Percentiles rank a stretch among this genome's conserved stretches.
Conservation (phyloP, 2,888 invertebrate genomes). For the Aphrophora alni region DNA sequence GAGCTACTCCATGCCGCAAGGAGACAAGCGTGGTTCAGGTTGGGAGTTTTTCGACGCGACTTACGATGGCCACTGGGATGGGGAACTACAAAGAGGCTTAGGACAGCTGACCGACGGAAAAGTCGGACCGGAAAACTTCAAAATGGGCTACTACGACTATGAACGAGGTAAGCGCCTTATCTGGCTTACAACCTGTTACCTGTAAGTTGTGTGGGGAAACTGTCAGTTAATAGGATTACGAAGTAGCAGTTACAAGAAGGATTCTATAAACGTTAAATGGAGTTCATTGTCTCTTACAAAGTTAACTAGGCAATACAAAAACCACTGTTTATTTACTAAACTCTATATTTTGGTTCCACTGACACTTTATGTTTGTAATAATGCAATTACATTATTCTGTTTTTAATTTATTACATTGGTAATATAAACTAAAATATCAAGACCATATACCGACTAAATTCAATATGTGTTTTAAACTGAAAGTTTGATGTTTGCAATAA, state of each 20-base stretch:
- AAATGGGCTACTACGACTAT: constrained; percentile 66
- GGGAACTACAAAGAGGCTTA: constrained; percentile 76
- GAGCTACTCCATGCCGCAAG: constrained; percentile 88
- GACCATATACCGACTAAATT: no score
- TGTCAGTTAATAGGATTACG: background rate
- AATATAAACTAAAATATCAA: no score
- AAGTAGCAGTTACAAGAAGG: background rate
- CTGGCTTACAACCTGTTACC: background rate
- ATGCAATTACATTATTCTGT: no score
- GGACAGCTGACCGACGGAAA: constrained; percentile 87
- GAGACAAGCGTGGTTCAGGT: constrained; percentile 78
- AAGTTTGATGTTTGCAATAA: no score
- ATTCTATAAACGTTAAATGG: background rate
- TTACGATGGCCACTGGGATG: constrained; percentile 86
- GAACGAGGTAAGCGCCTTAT: constrained; percentile 58
- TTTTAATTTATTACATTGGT: no score
- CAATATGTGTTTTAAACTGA: no score
- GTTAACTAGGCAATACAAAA: no score
- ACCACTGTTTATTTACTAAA: no score
- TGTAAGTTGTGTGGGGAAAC: no score
- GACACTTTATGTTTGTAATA: no score
- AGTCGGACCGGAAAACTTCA: constrained; percentile 77
- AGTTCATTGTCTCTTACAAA: constrained; percentile 7
- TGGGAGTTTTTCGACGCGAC: constrained; percentile 83
- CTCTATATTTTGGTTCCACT: no score